phyloP scores from a whole-genome alignment of 2,888 invertebrate genomes.

The Leucophora obtusa region DNA sequence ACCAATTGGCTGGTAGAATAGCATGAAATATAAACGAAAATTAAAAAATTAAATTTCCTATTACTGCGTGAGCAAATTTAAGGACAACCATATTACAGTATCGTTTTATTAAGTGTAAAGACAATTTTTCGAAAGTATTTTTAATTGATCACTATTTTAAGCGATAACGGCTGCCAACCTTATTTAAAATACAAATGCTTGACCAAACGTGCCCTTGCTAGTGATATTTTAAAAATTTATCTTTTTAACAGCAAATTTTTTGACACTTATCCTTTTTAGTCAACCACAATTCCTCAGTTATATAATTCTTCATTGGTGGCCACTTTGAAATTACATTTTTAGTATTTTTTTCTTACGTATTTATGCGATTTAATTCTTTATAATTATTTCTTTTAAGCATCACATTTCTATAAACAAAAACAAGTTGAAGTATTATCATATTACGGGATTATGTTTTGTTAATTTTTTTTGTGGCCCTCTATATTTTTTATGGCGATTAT shows the following conservation, averaged over 20 bases:
- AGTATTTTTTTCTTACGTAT: constrained; percentile 23
- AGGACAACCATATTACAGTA: too few species aligned
- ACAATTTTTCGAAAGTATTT: too few species aligned
- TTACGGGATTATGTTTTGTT: constrained; percentile 62
- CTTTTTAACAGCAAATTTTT: background rate
- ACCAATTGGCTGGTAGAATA: too few species aligned
- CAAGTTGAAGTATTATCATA: constrained; percentile 62
- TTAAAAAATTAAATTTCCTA: too few species aligned
- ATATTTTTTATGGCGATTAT: constrained; percentile 34
- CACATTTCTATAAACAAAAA: constrained; percentile 55
- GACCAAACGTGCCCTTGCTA: background rate
- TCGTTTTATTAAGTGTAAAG: too few species aligned
- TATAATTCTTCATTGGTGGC: constrained; percentile 51
- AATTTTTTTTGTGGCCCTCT: constrained; percentile 36
- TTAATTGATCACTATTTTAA: too few species aligned
- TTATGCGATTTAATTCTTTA: constrained; percentile 53
- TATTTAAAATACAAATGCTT: background rate
- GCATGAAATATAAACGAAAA: too few species aligned
- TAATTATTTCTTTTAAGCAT: constrained; percentile 51
- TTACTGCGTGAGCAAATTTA: too few species aligned
- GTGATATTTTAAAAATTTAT: constrained; percentile 6
- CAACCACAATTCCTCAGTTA: background rate
- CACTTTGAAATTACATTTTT: constrained; percentile 16
- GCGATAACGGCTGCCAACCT: too few species aligned
- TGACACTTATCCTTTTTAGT: constrained; percentile 33